Conservation (phyloP, 64 coral and sea anemone species). For the Actinia equina region DNA sequence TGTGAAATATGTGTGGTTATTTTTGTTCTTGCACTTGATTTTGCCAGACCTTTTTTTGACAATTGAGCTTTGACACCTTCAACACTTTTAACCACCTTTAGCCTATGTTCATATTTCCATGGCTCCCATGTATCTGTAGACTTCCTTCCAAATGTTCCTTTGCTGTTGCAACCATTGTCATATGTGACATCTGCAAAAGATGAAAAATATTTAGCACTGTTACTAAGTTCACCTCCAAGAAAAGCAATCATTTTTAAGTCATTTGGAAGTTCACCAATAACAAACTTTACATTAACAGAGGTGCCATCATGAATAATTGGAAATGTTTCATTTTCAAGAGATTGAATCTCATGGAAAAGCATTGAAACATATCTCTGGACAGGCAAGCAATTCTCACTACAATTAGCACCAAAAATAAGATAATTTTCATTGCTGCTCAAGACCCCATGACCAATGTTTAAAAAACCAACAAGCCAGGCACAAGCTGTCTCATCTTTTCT, state of each 20-base stretch:
- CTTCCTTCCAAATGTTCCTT: slow-evolving; percentile 22
- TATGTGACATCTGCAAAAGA: slow-evolving; percentile 43
- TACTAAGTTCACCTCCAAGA: neutral
- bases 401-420: slow-evolving; percentile 41
- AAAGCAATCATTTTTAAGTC: slow-evolving; percentile 64
- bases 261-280: slow-evolving; percentile 54
- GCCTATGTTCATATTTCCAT: slow-evolving; percentile 9
- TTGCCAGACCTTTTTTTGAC: neutral
- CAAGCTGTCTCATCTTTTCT: slow-evolving; percentile 35
- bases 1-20: slow-evolving; percentile 34
- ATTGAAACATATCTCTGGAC: slow-evolving; percentile 2
- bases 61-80: slow-evolving; percentile 4
- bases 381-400: slow-evolving; percentile 20
- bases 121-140: slow-evolving; percentile 20
- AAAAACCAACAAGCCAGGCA: slow-evolving; percentile 31
- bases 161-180: neutral
- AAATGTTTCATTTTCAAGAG: slow-evolving; percentile 7
- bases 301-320: neutral
- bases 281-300: slow-evolving; percentile 44
- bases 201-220: slow-evolving; percentile 28
- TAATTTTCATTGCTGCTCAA: slow-evolving; percentile 41
- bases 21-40: slow-evolving; percentile 1
- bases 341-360: slow-evolving; percentile 22
- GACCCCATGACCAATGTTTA: slow-evolving; percentile 28
- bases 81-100: slow-evolving; percentile 29